phyloP scores from a whole-genome alignment of 2,113 vertebrate species.

The Pomatorhinus ruficollis region DNA sequence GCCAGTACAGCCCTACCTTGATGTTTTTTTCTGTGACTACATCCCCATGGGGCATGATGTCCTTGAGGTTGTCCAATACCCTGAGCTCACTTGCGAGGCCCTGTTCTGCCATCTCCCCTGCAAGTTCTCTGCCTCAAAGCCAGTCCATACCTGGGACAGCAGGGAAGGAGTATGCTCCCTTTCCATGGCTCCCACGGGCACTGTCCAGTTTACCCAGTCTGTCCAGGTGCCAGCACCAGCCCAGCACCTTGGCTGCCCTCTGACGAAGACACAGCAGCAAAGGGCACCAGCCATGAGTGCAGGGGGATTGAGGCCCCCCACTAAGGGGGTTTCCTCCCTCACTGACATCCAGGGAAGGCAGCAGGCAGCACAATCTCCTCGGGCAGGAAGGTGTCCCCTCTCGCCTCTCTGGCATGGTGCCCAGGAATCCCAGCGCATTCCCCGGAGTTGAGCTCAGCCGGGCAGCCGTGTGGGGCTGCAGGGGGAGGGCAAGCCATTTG shows the following conservation, averaged over 20 bases:
- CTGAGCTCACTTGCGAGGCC: accelerated
- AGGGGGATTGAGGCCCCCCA: accelerated
- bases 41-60: accelerated
- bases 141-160: background rate
- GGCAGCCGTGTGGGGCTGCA: background rate
- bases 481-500: background rate
- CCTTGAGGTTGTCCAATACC: background rate
- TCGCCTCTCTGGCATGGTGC: background rate
- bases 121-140: accelerated
- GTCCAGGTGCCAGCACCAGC: background rate
- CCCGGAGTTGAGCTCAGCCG: background rate
- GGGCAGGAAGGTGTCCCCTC: background rate
- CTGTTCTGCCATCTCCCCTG: background rate
- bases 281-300: background rate
- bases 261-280: background rate
- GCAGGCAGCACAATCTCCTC: background rate
- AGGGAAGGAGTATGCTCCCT: background rate
- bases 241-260: accelerated
- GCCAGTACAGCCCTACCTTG: too few relatives aligned
- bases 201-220: background rate
- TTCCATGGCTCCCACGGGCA: accelerated
- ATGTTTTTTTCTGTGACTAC: background rate
- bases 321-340: background rate
- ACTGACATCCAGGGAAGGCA: accelerated
- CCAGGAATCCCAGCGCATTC: slow-evolving; percentile 59